Base-by-base conservation (phyloP, 2,888 invertebrate genomes). In the Hyposoter didymator region DNA sequence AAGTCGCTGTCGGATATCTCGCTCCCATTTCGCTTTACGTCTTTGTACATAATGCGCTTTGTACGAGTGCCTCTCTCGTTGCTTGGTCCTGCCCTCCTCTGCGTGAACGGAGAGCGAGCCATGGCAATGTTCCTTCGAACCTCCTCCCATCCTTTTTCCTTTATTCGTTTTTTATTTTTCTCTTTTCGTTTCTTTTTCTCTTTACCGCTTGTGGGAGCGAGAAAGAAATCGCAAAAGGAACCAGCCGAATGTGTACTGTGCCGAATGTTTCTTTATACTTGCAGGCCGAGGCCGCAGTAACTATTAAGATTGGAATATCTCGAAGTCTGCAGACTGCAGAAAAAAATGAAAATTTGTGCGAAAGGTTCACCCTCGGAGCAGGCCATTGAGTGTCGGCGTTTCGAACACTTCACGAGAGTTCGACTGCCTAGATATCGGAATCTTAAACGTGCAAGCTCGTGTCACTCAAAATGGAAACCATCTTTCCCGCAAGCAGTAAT, bases 41-140 rank as follows among this genome's bases (percentile, higher is more conserved):
- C 92, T 92, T 90, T 91, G 91, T 92, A 91, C 90, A 88, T 92
- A 92, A 92, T 92, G 89, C 90, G 89, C 92, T 92, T 92, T 92
- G 92, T 92, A 91, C 88, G 89, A 80, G 72, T 76, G 49, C 67
- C 78, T 78, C 84, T 84, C 80, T 64, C 78, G 82, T 69, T 82
- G 67, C 59, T 59, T 82, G 74, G 66, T 66, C 66, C 75, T 75
- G 79, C 75, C 79, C 82, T 79, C 82, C 72, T 80, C 66, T 82
- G 43, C 55, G 82, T 76, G 82, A 78, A 84, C 78, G 39, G 67
- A 64, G 49, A 62, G 66, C 45, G 74, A 73, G 55, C 55, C 52
- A 55, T 64, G 76, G 66, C 85, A 78, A 72, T 86, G 85, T 84
- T 78, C 85, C 88, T 85, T 75, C 59, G 84, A 75, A 83, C 85